phyloP scores from a whole-genome alignment of 2,888 invertebrate species.

The Heliothis peltigera region DNA sequence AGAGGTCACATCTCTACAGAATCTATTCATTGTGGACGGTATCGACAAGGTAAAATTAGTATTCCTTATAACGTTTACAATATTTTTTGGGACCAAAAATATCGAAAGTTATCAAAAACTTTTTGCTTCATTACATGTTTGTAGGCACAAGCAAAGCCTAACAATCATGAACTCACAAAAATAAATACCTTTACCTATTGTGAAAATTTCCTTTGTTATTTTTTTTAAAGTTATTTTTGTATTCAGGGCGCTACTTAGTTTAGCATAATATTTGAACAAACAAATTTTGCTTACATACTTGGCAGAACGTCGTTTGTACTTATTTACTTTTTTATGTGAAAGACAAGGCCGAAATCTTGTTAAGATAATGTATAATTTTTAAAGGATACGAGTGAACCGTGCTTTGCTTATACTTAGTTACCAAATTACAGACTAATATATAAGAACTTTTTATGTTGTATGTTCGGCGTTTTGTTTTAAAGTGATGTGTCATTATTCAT shows the following conservation, averaged over 20 bases:
- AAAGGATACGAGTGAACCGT: conserved; percentile 32
- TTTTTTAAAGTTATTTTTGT: conserved; percentile 16
- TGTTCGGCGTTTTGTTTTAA: too few species aligned
- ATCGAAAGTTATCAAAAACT: not conserved
- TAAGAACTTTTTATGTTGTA: too few species aligned
- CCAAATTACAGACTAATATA: conserved; percentile 24
- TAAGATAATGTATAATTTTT: conserved; percentile 30
- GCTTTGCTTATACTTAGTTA: conserved; percentile 27
- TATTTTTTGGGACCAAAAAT: not conserved
- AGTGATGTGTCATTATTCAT: too few species aligned
- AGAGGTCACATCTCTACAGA: too few species aligned
- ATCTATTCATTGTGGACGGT: too few species aligned
- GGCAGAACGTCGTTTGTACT: conserved; percentile 27
- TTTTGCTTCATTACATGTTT: not conserved
- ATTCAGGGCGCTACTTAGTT: conserved; percentile 31
- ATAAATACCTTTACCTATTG: not conserved
- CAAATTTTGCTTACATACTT: conserved; percentile 25
- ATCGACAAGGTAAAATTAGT: too few species aligned
- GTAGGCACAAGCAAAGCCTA: conserved; percentile 1
- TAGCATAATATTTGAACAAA: conserved; percentile 37
- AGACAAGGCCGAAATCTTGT: conserved; percentile 30
- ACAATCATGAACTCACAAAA: conserved; percentile 15
- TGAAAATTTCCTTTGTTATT: conserved; percentile 15
- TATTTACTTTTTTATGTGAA: conserved; percentile 46
- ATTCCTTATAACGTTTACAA: too few species aligned